These are phyloP conservation scores for Cygnus olor DNA, from an alignment of 2,797 vertebrate genomes.

Conservation along the genomic window DNA sequence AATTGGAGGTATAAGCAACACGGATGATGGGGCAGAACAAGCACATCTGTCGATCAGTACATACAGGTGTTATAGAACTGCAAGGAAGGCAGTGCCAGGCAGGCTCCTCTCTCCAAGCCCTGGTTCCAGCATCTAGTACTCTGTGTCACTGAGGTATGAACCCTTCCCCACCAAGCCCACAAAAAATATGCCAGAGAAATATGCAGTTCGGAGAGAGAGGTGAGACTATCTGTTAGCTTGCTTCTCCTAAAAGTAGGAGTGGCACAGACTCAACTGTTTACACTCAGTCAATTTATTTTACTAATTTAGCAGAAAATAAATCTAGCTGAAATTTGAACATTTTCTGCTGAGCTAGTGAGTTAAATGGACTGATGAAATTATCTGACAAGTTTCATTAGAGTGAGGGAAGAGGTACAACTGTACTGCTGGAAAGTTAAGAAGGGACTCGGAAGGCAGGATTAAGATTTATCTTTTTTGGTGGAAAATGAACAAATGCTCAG, in stretches of 20 bases:
- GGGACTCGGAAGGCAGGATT: background rate
- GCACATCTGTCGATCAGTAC: background rate
- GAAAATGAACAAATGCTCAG: background rate
- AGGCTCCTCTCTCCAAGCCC: background rate
- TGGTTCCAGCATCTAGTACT: background rate
- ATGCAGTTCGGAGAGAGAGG: background rate
- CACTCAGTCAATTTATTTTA: background rate
- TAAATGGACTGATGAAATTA: conserved; percentile 42
- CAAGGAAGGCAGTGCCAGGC: background rate
- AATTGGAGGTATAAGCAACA: background rate
- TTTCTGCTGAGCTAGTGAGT: conserved; percentile 38
- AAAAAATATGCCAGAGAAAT: conserved; percentile 4
- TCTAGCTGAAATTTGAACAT: background rate
- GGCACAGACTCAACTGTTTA: background rate
- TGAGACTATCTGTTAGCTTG: background rate
- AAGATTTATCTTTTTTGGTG: background rate
- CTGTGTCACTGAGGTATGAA: background rate
- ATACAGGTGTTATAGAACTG: accelerated
- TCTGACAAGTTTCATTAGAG: conserved; percentile 37
- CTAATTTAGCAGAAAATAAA: conserved; percentile 41
- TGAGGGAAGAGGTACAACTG: background rate
- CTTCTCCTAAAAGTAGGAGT: background rate
- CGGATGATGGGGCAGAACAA: background rate
- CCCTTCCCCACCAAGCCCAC: background rate
- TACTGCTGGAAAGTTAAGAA: background rate